Percentiles rank a stretch among this genome's conserved stretches.
These are phyloP conservation scores for Sylvilagus bachmani DNA, from an alignment of 2,113 vertebrate genomes.

Conservation along the genomic window DNA sequence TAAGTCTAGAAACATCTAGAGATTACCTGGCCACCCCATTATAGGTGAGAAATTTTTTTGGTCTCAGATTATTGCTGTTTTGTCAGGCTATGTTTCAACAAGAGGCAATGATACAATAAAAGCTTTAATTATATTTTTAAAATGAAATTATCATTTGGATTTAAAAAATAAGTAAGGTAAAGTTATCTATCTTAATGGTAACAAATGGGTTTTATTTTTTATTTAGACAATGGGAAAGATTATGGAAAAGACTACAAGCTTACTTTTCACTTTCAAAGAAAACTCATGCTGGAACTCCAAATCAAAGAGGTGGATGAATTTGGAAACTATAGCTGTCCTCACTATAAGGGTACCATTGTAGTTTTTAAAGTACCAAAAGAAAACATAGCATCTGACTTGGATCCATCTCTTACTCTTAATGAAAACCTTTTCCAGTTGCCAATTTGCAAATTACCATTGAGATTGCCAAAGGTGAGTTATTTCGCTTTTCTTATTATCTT, in stretches of 20 bases:
- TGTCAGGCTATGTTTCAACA: conserved; percentile 1
- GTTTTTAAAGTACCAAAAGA: conserved; percentile 90
- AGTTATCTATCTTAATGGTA: not conserved
- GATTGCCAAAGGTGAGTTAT: conserved; percentile 91
- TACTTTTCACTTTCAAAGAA: conserved; percentile 93
- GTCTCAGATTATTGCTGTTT: not conserved
- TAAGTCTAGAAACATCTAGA: not conserved
- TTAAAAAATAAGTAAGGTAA: not conserved
- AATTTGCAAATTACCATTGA: conserved; percentile 91
- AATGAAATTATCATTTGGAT: not conserved
- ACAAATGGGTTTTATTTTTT: conserved; percentile 43
- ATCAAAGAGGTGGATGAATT: conserved; percentile 93
- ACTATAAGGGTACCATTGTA: conserved; percentile 92
- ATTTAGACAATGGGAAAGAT: conserved; percentile 84
- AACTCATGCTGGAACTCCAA: conserved; percentile 86
- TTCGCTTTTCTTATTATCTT: not conserved
- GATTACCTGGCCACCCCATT: not conserved
- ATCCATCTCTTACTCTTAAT: conserved; percentile 65
- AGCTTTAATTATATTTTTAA: not conserved
- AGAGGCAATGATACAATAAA: not conserved
- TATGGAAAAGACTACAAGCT: conserved; percentile 86
- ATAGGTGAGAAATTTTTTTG: not conserved
- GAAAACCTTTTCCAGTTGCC: conserved; percentile 84
- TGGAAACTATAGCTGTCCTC: conserved; percentile 92
- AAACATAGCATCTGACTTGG: conserved; percentile 82